Conservation (phyloP, 2,888 invertebrate genomes). For the Stenolophus ochropezus region DNA sequence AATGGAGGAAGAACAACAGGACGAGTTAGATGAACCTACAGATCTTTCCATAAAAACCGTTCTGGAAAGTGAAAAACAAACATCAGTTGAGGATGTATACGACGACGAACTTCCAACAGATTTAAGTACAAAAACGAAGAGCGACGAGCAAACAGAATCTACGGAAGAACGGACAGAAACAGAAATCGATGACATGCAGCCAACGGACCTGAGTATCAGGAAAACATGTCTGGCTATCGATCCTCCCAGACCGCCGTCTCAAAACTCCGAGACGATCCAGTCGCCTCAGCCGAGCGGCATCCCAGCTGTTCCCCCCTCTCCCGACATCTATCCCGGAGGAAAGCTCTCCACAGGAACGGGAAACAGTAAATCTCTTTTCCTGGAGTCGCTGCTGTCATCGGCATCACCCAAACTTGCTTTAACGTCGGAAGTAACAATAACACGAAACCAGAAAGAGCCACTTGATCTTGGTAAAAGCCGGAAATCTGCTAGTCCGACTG, state of each 20-base stretch:
- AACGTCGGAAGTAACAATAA: conserved; percentile 76
- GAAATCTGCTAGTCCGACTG: conserved; percentile 83
- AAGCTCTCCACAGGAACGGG: conserved; percentile 26
- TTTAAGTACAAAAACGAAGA: conserved; percentile 46
- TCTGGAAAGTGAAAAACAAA: neutral
- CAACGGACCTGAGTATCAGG: conserved; percentile 78
- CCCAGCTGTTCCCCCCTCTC: conserved; percentile 82
- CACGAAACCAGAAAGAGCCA: conserved; percentile 78
- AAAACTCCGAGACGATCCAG: conserved; percentile 83
- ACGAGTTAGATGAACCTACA: conserved; percentile 58
- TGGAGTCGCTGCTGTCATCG: conserved; percentile 79
- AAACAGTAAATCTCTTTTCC: conserved; percentile 74
- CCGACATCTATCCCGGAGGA: conserved; percentile 76
- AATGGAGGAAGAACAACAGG: neutral
- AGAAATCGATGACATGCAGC: conserved; percentile 73
- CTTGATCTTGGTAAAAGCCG: conserved; percentile 81
- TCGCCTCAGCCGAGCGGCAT: conserved; percentile 84
- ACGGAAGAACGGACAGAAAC: conserved; percentile 68
- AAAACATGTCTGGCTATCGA: conserved; percentile 75
- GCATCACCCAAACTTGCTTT: conserved; percentile 76
- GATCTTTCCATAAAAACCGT: conserved; percentile 39
- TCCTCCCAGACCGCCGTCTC: conserved; percentile 78
- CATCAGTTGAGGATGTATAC: conserved; percentile 22
- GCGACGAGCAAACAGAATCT: conserved; percentile 61
- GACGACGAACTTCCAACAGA: conserved; percentile 56